These are phyloP conservation scores for Parnassius glacialis DNA, from an alignment of 2,888 invertebrate genomes.

Conservation along the genomic window DNA sequence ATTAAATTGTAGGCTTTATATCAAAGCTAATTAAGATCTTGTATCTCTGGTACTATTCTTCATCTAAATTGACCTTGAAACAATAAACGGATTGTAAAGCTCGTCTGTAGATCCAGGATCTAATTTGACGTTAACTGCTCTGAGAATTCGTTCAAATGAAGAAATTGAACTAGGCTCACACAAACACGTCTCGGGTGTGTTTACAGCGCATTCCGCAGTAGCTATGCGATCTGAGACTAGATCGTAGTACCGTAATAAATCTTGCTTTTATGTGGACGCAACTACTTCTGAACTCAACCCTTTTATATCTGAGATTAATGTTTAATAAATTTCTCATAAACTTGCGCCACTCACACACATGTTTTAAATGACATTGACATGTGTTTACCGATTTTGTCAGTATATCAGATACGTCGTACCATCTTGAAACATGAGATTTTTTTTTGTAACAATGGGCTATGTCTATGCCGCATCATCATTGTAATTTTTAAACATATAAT, in stretches of 20 bases:
- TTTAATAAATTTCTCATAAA: constrained; percentile 27
- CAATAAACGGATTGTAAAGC: not conserved
- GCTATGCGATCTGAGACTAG: constrained; percentile 5
- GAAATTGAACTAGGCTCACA: constrained; percentile 5
- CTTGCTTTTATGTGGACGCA: constrained; percentile 45
- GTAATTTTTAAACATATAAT: no score
- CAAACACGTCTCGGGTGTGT: not conserved
- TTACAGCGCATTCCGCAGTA: constrained; percentile 1
- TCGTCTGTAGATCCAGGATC: not conserved
- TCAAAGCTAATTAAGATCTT: no score
- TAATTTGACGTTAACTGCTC: not conserved
- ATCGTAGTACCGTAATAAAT: constrained; percentile 49
- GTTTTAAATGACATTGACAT: no score
- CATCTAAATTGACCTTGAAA: not conserved
- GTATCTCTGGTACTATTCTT: no score
- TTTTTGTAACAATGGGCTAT: no score
- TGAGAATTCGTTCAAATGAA: not conserved
- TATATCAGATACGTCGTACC: no score
- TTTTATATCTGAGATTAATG: constrained; percentile 36
- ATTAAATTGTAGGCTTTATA: no score
- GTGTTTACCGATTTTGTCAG: no score
- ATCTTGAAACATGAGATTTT: no score
- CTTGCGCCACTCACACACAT: not conserved
- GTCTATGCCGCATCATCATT: no score
- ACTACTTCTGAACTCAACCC: constrained; percentile 50